Conservation (phyloP, 2,113 vertebrate species). For the Pedetes capensis region DNA sequence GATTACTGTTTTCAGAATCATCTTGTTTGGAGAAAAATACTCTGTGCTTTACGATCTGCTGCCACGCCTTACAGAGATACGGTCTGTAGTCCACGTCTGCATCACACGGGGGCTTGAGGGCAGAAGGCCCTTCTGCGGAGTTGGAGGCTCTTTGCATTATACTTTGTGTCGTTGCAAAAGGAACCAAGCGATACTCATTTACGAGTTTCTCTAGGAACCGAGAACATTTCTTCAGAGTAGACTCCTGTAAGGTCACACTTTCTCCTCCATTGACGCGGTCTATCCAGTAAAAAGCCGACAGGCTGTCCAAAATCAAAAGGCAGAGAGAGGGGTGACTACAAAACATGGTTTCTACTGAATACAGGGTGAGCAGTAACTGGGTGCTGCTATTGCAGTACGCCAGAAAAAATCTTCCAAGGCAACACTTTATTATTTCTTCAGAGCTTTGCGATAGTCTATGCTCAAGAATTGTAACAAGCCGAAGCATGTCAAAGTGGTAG, state of each 20-base stretch:
- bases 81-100: slow-evolving; percentile 80
- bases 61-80: slow-evolving; percentile 92
- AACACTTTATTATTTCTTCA: slow-evolving; percentile 85
- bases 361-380: slow-evolving; percentile 92
- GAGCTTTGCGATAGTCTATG: slow-evolving; percentile 78
- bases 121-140: slow-evolving; percentile 51
- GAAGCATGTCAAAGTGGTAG: slow-evolving; percentile 93
- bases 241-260: slow-evolving; percentile 87
- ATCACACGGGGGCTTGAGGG: slow-evolving; percentile 4
- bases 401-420: slow-evolving; percentile 89
- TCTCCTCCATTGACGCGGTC: slow-evolving; percentile 91
- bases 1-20: slow-evolving; percentile 64
- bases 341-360: slow-evolving; percentile 89
- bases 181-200: slow-evolving; percentile 86
- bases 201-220: slow-evolving; percentile 87
- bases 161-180: slow-evolving; percentile 91
- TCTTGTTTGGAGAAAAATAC: slow-evolving; percentile 86
- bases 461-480: slow-evolving; percentile 92
- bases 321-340: slow-evolving; percentile 84
- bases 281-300: slow-evolving; percentile 95
- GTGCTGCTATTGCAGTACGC: slow-evolving; percentile 87
- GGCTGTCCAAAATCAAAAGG: slow-evolving; percentile 91
- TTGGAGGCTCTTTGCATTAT: slow-evolving; percentile 85
- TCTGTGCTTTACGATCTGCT: slow-evolving; percentile 89
- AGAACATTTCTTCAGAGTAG: slow-evolving; percentile 87